Conservation (phyloP, 2,113 vertebrate genomes). For the Periophthalmodon schlosseri region DNA sequence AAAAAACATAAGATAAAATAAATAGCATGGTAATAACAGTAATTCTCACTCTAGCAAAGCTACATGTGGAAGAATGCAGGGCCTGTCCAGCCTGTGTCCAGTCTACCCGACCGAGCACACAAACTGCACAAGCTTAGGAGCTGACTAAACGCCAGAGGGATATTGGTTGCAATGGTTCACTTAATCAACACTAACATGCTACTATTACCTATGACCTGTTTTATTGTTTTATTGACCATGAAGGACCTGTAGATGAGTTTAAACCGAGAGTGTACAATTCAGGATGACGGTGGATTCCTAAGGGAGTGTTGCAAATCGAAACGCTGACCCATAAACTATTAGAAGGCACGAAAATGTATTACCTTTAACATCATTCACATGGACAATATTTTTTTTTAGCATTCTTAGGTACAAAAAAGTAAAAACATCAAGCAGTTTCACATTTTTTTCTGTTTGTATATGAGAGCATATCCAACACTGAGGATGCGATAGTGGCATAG, state of each 20-base stretch:
- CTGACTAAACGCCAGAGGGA: conserved; percentile 61
- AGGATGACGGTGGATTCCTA: background rate
- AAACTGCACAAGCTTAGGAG: conserved; percentile 56
- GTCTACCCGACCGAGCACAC: conserved; percentile 35
- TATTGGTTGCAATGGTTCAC: conserved; percentile 45
- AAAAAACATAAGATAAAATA: conserved; percentile 68
- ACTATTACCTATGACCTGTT: conserved; percentile 33
- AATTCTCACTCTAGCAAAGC: conserved; percentile 73
- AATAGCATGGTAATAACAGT: conserved; percentile 59
- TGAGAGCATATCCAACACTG: conserved; percentile 37
- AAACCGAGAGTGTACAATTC: conserved; percentile 8
- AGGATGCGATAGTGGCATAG: conserved; percentile 52
- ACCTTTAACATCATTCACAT: conserved; percentile 49
- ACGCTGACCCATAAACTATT: conserved; percentile 37
- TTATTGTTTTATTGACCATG: background rate
- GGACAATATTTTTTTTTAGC: conserved; percentile 21
- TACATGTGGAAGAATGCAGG: conserved; percentile 74
- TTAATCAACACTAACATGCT: conserved; percentile 55
- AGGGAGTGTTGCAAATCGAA: conserved; percentile 17
- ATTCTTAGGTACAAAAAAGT: conserved; percentile 1
- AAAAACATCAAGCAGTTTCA: conserved; percentile 6
- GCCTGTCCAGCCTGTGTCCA: conserved; percentile 46
- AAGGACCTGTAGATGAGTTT: background rate
- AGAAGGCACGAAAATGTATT: conserved; percentile 68
- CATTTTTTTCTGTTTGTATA: conserved; percentile 7